These are phyloP conservation scores for Agraylea sexmaculata DNA, from an alignment of 1,140 invertebrate genomes.

Conservation along the genomic window DNA sequence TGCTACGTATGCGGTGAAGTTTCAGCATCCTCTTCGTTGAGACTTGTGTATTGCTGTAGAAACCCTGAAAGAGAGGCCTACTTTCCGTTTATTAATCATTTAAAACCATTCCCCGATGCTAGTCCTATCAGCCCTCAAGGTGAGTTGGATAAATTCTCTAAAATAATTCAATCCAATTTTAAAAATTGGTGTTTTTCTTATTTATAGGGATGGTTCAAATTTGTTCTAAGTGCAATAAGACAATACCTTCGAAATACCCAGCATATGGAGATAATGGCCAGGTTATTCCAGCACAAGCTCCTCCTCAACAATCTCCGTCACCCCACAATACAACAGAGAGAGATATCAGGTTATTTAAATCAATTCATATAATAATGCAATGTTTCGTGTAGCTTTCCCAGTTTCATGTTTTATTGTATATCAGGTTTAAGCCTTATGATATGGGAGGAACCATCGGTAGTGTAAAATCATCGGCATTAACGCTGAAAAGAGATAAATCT, in stretches of 20 bases:
- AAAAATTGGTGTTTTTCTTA: neutral
- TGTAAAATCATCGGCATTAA: constrained; percentile 29
- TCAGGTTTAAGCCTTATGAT: constrained; percentile 61
- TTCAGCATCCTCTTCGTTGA: constrained; percentile 60
- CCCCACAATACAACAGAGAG: constrained; percentile 11
- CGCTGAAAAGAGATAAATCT: constrained; percentile 36
- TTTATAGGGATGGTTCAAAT: constrained; percentile 62
- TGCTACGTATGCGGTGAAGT: constrained; percentile 80
- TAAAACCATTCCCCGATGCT: constrained; percentile 67
- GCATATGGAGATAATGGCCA: constrained; percentile 46
- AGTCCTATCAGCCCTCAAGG: constrained; percentile 71
- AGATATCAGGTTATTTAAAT: constrained; percentile 15
- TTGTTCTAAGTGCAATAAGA: constrained; percentile 74
- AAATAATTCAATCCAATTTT: neutral
- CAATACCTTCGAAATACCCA: constrained; percentile 68
- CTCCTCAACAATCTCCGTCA: constrained; percentile 6
- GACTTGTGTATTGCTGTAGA: constrained; percentile 71
- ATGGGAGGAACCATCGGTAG: constrained; percentile 41
- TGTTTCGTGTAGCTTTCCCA: constrained; percentile 1
- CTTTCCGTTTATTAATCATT: constrained; percentile 72
- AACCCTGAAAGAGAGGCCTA: constrained; percentile 77
- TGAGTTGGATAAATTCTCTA: constrained; percentile 18
- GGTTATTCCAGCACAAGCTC: constrained; percentile 3
- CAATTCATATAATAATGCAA: neutral
- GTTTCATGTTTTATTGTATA: constrained; percentile 9